Evolutionary conservation across 2,797 vertebrate species (phyloP).

Genomic region (Melanogrammus aeglefinus): DNA sequence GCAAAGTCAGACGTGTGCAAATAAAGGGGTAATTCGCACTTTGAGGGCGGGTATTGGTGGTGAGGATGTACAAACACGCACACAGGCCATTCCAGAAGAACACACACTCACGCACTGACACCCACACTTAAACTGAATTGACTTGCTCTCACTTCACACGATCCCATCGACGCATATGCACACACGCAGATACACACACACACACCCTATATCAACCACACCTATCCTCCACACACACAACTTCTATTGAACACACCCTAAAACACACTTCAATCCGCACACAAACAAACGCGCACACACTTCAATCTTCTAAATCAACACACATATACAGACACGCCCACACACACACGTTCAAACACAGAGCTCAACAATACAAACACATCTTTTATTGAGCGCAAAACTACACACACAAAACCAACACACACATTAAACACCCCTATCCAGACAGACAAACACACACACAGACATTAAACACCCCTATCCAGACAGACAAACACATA

Average conservation of each 20-base stretch:
- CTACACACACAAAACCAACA: no score
- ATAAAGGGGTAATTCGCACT: no score
- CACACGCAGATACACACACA: background rate
- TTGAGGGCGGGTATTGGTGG: background rate
- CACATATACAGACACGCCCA: background rate
- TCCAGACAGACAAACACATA: constrained; percentile 20
- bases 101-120: background rate
- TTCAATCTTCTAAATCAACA: background rate
- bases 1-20: no score
- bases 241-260: background rate
- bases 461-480: no score
- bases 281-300: background rate
- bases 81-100: background rate
- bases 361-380: no score
- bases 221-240: no score
- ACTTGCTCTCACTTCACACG: no score
- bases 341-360: background rate
- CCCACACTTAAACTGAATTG: background rate
- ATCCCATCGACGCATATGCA: background rate
- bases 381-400: no score
- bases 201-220: background rate
- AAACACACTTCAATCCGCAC: background rate
- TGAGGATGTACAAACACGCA: constrained; percentile 13
- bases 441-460: background rate
- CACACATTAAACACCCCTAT: no score